A percentile compares a stretch with the other conserved stretches of the same genome.
These are phyloP conservation scores for Patella pellucida DNA, from an alignment of 2,888 invertebrate genomes.

Conservation along the genomic window DNA sequence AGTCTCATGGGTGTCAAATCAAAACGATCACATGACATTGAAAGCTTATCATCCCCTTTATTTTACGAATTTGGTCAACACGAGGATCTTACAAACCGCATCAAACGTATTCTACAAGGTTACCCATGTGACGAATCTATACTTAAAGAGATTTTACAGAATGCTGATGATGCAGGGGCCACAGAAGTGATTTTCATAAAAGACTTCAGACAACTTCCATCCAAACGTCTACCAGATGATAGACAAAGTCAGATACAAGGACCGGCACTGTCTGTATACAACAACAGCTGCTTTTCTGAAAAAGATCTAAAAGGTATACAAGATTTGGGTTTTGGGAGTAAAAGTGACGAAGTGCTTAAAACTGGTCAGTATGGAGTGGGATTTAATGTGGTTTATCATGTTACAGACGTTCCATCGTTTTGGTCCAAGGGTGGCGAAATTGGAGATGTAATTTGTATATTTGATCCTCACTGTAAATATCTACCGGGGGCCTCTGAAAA, in stretches of 20 bases:
- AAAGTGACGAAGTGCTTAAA: constrained; percentile 48
- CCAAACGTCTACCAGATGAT: neutral
- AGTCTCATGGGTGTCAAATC: constrained; percentile 42
- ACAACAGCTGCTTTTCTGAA: constrained; percentile 49
- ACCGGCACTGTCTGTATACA: constrained; percentile 55
- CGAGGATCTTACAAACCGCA: constrained; percentile 60
- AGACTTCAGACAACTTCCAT: constrained; percentile 50
- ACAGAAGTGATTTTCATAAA: constrained; percentile 62
- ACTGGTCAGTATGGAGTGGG: constrained; percentile 60
- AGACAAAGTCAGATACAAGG: constrained; percentile 45
- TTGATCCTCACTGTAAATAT: constrained; percentile 62
- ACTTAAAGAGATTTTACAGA: constrained; percentile 66
- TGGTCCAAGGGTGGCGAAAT: constrained; percentile 42
- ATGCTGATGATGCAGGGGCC: constrained; percentile 65
- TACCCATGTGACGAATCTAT: constrained; percentile 63
- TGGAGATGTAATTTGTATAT: constrained; percentile 57
- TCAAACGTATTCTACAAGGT: constrained; percentile 56
- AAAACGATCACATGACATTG: constrained; percentile 25
- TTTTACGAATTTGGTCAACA: constrained; percentile 61
- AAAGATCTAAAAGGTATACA: constrained; percentile 51
- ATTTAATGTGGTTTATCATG: constrained; percentile 58
- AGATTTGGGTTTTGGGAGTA: constrained; percentile 51
- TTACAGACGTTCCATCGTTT: constrained; percentile 58
- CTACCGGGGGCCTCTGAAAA: constrained; percentile 41
- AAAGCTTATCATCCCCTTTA: neutral